Evolutionary conservation across 2,888 invertebrate genomes (phyloP), one percentile per base, ranked within the genome.

Genomic region (Sphaerophoria rueppellii): DNA sequence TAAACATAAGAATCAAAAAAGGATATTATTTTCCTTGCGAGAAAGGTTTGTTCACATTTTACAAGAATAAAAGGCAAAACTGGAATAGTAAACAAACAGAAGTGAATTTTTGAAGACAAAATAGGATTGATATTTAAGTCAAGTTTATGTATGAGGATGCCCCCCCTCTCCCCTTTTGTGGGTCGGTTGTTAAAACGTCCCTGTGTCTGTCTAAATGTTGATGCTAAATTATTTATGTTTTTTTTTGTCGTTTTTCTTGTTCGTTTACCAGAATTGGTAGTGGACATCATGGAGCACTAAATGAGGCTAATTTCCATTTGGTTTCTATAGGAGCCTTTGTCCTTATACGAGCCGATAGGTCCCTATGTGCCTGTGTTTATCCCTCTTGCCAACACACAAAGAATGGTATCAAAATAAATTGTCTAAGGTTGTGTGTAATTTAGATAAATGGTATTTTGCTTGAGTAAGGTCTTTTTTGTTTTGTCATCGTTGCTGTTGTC

Each of bases 371-470:
- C 24, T 24, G 24, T 24, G 24, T 24, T 24, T 24, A 24, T 24
- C 24, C 24, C 24, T 24, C 24, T 24, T 24, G 24, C 24, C 24
- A 24, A 24, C 24, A 24, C 24, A 24, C 24, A 24, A 14, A 65
- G 35, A 61, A 75, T 67, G 74, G 71, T 71, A 83, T 79, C 82
- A 71, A 74, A 79, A 83, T 79, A 79, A 83, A 83, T 83, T 71
- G 79, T 79, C 79, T 83, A 60, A 40, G 79, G 74, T 79, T 79
- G 79, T 79, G 82, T 83, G 82, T 83, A 83, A 83, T 83, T 83
- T 83, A 83, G 82, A 79, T 83, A 83, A 79, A 83, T 83, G 79
- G 74, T 71, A 50, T 74, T 78, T 78, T 48, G 63, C 70, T 74
- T 73, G 77, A 74, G 78, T 74, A 70, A 74, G 78, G 82, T 82